phyloP scores from a whole-genome alignment of 2,797 vertebrate genomes.

The Uromys caudimaculatus region DNA sequence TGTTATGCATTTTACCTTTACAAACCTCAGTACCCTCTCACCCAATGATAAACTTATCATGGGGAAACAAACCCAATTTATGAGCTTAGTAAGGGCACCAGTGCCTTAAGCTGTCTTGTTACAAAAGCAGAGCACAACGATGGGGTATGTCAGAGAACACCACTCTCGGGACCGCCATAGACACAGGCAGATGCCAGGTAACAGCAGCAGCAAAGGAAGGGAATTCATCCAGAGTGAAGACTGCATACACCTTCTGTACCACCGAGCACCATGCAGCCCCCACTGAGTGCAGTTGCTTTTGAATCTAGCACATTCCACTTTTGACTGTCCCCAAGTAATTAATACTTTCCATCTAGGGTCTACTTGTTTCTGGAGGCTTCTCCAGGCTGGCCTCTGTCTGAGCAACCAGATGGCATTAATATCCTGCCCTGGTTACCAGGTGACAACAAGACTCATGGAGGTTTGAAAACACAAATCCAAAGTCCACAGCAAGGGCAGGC shows the following conservation, averaged over 20 bases:
- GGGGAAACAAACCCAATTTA: constrained; percentile 29
- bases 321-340: neutral
- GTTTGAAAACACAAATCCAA: constrained; percentile 70
- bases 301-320: neutral
- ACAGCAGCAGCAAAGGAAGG: no score
- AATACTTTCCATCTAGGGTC: neutral
- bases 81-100: neutral
- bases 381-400: constrained; percentile 6
- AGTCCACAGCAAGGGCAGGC: constrained; percentile 53
- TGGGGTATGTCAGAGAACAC: neutral
- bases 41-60: neutral
- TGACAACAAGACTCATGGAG: constrained; percentile 16
- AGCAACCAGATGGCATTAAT: constrained; percentile 60
- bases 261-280: no score
- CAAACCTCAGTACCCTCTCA: constrained; percentile 44
- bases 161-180: accelerated
- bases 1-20: constrained; percentile 23
- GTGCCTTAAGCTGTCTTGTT: neutral
- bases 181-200: neutral
- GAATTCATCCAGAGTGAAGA: neutral
- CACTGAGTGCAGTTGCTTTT: neutral
- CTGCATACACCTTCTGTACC: neutral
- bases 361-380: neutral
- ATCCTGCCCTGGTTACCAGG: neutral
- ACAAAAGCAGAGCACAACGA: neutral